A percentile compares a stretch with the other conserved stretches of the same genome.
Evolutionary conservation across 2,797 vertebrate species (phyloP).

Genomic region (Gymnocypris eckloni): DNA sequence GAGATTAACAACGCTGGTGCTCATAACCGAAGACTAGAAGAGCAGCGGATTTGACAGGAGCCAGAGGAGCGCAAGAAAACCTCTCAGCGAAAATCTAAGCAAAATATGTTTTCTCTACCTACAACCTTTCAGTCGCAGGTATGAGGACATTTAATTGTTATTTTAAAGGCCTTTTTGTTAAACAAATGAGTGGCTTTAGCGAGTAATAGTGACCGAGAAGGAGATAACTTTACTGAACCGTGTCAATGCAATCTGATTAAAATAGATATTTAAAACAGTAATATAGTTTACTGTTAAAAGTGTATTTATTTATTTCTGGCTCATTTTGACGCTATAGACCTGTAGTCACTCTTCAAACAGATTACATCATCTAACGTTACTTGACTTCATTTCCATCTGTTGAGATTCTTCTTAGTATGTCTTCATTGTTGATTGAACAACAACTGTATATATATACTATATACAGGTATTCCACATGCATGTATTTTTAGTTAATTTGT

Average conservation of each 20-base stretch:
- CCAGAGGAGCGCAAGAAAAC: background rate
- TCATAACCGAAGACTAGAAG: background rate
- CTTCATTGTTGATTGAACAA: background rate
- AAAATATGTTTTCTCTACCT: constrained; percentile 51
- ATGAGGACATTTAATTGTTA: background rate
- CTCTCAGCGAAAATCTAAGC: background rate
- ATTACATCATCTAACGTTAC: constrained; percentile 6
- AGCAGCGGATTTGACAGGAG: constrained; percentile 19
- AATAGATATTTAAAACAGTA: background rate
- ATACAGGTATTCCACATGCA: background rate
- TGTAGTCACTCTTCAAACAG: background rate
- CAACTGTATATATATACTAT: background rate
- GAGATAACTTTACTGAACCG: background rate
- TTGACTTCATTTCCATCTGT: background rate
- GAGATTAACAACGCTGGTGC: constrained; percentile 15
- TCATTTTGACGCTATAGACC: background rate
- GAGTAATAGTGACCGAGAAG: background rate
- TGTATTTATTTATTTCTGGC: background rate
- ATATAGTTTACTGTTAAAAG: background rate
- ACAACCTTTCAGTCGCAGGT: constrained; percentile 46
- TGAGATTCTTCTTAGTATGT: no score
- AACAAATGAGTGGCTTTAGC: background rate
- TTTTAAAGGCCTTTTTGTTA: background rate
- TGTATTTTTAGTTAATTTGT: background rate
- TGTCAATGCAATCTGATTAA: background rate